phyloP scores from a whole-genome alignment of 1,140 invertebrate genomes.

The Sitobion miscanthi region DNA sequence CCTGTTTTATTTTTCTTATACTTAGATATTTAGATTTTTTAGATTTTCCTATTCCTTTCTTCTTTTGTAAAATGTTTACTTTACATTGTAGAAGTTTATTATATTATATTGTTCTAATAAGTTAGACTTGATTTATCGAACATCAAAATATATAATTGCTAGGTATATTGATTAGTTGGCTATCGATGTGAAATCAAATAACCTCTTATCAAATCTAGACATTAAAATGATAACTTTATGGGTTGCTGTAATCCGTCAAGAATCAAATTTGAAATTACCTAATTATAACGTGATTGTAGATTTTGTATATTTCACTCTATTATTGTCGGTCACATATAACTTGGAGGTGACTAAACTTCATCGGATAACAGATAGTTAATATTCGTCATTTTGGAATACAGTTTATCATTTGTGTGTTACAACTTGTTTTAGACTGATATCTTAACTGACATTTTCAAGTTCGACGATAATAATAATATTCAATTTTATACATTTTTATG shows the following conservation, averaged over 20 bases:
- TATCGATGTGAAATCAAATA: not conserved
- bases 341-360: not conserved
- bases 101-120: not conserved
- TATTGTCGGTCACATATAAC: not conserved
- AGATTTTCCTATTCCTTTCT: not conserved
- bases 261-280: not conserved
- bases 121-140: not conserved
- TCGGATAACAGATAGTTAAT: not conserved
- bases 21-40: not conserved
- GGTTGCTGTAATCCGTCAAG: not conserved
- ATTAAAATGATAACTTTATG: not conserved
- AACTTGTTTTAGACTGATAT: not conserved
- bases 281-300: not conserved
- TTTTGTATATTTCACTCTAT: not conserved
- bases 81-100: not conserved
- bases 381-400: not conserved
- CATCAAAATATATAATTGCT: not conserved
- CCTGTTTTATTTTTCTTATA: not conserved
- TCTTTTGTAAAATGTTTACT: not conserved
- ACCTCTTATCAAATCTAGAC: not conserved
- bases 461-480: not conserved
- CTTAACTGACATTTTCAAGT: not conserved
- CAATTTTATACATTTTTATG: not conserved
- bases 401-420: not conserved
- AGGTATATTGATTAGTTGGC: not conserved